Evolutionary conservation across 1,140 invertebrate species (phyloP).

Genomic region (Oncopeltus fasciatus): DNA sequence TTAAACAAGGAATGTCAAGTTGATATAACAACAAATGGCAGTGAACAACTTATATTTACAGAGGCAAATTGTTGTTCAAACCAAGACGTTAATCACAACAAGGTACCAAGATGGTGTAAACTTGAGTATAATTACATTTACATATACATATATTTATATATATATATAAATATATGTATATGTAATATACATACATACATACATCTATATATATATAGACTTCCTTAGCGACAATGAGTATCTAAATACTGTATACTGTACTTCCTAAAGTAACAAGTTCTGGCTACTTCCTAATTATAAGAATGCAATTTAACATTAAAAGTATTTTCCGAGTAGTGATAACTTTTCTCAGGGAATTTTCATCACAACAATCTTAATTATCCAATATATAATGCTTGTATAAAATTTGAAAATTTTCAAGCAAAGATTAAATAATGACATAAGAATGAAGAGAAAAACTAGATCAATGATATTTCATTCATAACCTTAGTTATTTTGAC

Average conservation of each 20-base stretch:
- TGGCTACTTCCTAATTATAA: constrained; percentile 16
- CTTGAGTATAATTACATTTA: constrained; percentile 15
- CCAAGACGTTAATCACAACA: constrained; percentile 9
- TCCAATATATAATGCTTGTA: constrained; percentile 7
- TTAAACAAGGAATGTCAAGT: constrained; percentile 10
- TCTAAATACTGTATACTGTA: constrained; percentile 12
- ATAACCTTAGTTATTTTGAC: too few species aligned
- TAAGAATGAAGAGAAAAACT: too few species aligned
- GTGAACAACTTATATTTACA: constrained; percentile 13
- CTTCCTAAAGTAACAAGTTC: constrained; percentile 13
- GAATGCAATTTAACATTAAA: constrained; percentile 6
- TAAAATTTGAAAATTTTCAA: constrained; percentile 12
- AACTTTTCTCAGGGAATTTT: constrained; percentile 12
- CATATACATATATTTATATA: too few species aligned
- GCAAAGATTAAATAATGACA: too few species aligned
- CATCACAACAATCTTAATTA: constrained; percentile 11
- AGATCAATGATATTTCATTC: too few species aligned
- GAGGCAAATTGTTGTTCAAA: constrained; percentile 12
- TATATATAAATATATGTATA: too few species aligned
- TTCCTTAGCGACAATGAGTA: constrained; percentile 14
- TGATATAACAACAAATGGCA: constrained; percentile 12
- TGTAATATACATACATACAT: too few species aligned
- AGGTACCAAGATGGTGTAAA: constrained; percentile 11
- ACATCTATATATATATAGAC: too few species aligned
- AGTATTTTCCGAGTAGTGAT: constrained; percentile 5